These are phyloP conservation scores for Argyrosomus regius DNA, from an alignment of 2,797 vertebrate species.

Conservation along the genomic window DNA sequence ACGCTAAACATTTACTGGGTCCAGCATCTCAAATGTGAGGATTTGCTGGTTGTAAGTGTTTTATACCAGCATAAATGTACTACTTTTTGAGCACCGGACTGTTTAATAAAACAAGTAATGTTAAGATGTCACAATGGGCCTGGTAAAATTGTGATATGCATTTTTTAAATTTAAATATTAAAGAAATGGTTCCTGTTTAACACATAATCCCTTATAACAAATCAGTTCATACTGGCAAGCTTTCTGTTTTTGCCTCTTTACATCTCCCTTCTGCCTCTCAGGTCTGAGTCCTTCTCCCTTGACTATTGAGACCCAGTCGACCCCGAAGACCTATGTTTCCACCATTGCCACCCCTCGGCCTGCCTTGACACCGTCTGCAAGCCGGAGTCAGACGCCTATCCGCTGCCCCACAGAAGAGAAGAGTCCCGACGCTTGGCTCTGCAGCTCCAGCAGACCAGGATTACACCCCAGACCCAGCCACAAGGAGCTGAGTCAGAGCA, in stretches of 20 bases:
- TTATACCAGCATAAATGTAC: too few relatives aligned
- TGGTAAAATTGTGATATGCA: background rate
- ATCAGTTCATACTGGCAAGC: too few relatives aligned
- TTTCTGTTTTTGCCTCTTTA: background rate
- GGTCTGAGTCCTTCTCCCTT: constrained; percentile 33
- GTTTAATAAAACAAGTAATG: too few relatives aligned
- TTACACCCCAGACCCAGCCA: constrained; percentile 30
- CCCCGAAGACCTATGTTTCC: constrained; percentile 50
- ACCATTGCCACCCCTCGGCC: constrained; percentile 59
- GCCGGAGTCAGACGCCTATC: constrained; percentile 31
- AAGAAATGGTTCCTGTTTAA: background rate
- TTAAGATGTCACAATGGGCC: background rate
- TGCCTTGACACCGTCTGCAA: constrained; percentile 49
- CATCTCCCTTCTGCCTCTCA: constrained; percentile 18
- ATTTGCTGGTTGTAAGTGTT: too few relatives aligned
- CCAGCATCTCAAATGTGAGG: background rate
- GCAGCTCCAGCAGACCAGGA: constrained; percentile 17
- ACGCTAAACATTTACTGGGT: background rate
- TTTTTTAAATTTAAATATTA: background rate
- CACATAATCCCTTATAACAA: background rate
- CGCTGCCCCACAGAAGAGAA: background rate
- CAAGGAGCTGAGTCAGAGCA: constrained; percentile 48
- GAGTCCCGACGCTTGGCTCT: constrained; percentile 2
- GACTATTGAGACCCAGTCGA: constrained; percentile 3
- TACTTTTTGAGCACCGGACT: too few relatives aligned